Base-by-base conservation (phyloP, 2,888 invertebrate genomes). In the Spialia ferax region DNA sequence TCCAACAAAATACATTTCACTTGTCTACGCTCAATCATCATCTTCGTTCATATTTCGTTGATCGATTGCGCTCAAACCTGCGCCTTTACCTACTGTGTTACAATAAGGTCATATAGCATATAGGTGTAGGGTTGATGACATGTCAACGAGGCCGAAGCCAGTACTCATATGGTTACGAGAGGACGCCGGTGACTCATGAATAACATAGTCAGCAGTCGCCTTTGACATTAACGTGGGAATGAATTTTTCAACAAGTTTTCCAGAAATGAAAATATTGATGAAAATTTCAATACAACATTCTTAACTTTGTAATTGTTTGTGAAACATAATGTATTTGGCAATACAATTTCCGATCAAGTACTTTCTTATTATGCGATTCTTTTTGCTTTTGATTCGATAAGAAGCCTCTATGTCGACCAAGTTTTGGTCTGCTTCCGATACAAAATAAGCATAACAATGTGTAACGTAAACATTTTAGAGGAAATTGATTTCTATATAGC, bases 61-160 rank as follows among this genome's bases (percentile, higher is more conserved):
- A 22, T 50, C 13, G 50, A 13, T 22, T 11, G 8, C 35, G 8
- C 10, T 57, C 15, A 11, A 18, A 59, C 59, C 20, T 18, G 32
- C 26, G 13, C 52, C 23, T 65, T 15, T 29, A 15, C 23, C 26
- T 15, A 32, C 22, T 42, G 35, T 20, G 29, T 45, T 60, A 54
- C 50, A 54, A 52, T 54, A 66, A 66, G 54, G 60, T 45, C 54
- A 54, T 54, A 66, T 3, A 7, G 26, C 26, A 52, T 57, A 64
- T 57, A 64, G 35, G 35, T 65, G 54, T 66, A 54, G 60, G 60
- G 60, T 66, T 66, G 60, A 66, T 45, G 66, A 66, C 60, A 42
- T 60, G 66, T 66, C 66, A 60, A 60, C 66, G 52, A 65, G 35
- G 59, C 26, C 55, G 32, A 45, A 45, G 66, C 45, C 29, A 60